Percentiles rank a stretch among this genome's conserved stretches.
Evolutionary conservation across 1,140 invertebrate species (phyloP).

Genomic region (Brachionus calyciflorus): DNA sequence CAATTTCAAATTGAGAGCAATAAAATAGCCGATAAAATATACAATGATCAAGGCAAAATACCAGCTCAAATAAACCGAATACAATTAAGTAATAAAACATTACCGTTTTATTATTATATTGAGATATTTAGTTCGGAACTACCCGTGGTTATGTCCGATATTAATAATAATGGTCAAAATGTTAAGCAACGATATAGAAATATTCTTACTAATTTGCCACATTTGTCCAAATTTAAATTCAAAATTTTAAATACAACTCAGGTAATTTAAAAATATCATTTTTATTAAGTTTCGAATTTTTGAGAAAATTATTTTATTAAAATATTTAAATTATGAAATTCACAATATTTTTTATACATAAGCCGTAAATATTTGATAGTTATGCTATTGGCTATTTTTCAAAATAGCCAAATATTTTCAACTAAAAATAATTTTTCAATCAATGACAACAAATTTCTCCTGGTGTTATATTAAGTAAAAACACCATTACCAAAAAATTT

Average conservation of each 20-base stretch:
- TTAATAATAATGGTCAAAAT: not conserved
- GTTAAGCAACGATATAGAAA: not conserved
- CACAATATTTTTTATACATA: too few species aligned
- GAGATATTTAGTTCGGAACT: conserved; percentile 17
- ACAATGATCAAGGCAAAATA: conserved; percentile 1
- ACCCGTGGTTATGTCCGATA: too few species aligned
- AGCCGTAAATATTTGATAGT: too few species aligned
- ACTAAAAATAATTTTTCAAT: too few species aligned
- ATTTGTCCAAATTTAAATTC: conserved; percentile 14
- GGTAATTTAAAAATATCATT: conserved; percentile 5
- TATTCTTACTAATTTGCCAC: not conserved
- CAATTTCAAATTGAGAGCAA: conserved; percentile 37
- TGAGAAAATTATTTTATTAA: not conserved
- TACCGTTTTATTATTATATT: conserved; percentile 31
- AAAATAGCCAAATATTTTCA: too few species aligned
- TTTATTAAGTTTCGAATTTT: not conserved
- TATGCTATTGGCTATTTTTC: too few species aligned
- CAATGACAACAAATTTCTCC: too few species aligned
- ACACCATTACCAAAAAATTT: too few species aligned
- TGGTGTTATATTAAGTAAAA: too few species aligned
- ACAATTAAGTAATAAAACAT: not conserved
- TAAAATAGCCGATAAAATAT: not conserved
- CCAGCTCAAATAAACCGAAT: not conserved
- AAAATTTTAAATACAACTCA: conserved; percentile 5
- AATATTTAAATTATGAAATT: too few species aligned